phyloP scores from a whole-genome alignment of 2,113 vertebrate species.

The Cochlearius cochlearius region DNA sequence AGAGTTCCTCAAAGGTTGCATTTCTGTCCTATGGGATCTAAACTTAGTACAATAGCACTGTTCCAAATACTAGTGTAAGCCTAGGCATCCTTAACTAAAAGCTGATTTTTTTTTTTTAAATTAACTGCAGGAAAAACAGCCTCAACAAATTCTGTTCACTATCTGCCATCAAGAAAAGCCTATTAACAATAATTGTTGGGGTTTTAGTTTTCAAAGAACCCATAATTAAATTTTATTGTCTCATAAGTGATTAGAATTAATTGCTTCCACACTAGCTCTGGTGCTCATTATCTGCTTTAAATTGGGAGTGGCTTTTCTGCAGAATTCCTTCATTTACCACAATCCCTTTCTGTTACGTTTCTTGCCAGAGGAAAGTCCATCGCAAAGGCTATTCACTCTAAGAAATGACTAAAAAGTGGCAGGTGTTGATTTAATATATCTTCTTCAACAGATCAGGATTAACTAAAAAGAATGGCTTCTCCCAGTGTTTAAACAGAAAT shows the following conservation, averaged over 20 bases:
- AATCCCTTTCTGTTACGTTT: slow-evolving; percentile 25
- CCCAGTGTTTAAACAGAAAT: slow-evolving; percentile 32
- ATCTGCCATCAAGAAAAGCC: slow-evolving; percentile 60
- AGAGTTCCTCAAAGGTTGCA: slow-evolving; percentile 7
- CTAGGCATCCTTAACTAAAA: slow-evolving; percentile 27
- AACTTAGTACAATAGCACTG: background rate
- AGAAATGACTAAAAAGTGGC: slow-evolving; percentile 57
- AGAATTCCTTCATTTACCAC: slow-evolving; percentile 61
- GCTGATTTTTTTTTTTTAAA: background rate
- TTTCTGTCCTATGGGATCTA: background rate
- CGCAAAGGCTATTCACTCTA: slow-evolving; percentile 39
- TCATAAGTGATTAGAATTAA: slow-evolving; percentile 77
- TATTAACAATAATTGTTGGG: slow-evolving; percentile 73
- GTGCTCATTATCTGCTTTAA: slow-evolving; percentile 60
- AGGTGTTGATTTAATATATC: slow-evolving; percentile 57
- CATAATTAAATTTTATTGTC: slow-evolving; percentile 78
- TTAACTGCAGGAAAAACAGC: slow-evolving; percentile 52
- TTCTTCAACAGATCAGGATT: slow-evolving; percentile 50
- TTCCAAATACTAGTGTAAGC: background rate
- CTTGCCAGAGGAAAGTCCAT: slow-evolving; percentile 59
- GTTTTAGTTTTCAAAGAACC: slow-evolving; percentile 65
- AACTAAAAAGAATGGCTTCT: slow-evolving; percentile 55
- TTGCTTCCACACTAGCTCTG: slow-evolving; percentile 61
- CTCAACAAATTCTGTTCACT: slow-evolving; percentile 66
- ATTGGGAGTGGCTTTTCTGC: slow-evolving; percentile 53